These are phyloP conservation scores for Charina bottae DNA, from an alignment of 2,113 vertebrate genomes.

Conservation along the genomic window DNA sequence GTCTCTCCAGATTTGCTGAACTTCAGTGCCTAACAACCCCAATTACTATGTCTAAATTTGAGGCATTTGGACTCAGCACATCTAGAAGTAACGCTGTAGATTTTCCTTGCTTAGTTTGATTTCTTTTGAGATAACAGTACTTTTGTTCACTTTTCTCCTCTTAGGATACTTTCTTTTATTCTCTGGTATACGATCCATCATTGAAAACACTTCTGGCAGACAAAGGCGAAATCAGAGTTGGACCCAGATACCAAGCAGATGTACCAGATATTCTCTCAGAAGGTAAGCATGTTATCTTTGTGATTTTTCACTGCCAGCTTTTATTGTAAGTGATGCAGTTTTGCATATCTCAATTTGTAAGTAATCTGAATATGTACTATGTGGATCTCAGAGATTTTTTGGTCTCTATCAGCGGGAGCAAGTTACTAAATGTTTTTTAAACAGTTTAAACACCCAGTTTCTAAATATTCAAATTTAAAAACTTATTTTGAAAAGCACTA, in stretches of 20 bases:
- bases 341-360: not conserved
- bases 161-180: conserved; percentile 97
- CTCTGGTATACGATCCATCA: conserved; percentile 95
- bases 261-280: conserved; percentile 95
- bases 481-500: not conserved
- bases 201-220: conserved; percentile 95
- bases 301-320: not conserved
- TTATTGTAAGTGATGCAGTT: not conserved
- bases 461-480: not conserved
- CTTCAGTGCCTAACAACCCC: not conserved
- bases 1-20: not conserved
- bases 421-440: not conserved
- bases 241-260: conserved; percentile 96
- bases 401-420: not conserved
- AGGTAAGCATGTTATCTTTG: conserved; percentile 74
- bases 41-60: not conserved
- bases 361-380: not conserved
- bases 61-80: not conserved
- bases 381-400: not conserved
- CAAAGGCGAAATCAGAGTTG: conserved; percentile 96
- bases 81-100: not conserved
- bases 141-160: conserved; percentile 36
- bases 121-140: not conserved
- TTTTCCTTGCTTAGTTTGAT: not conserved
- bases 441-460: not conserved